Percentiles rank a stretch among this genome's conserved stretches.
Conservation (phyloP, 2,888 invertebrate genomes). For the Sclerodermus sp. region DNA sequence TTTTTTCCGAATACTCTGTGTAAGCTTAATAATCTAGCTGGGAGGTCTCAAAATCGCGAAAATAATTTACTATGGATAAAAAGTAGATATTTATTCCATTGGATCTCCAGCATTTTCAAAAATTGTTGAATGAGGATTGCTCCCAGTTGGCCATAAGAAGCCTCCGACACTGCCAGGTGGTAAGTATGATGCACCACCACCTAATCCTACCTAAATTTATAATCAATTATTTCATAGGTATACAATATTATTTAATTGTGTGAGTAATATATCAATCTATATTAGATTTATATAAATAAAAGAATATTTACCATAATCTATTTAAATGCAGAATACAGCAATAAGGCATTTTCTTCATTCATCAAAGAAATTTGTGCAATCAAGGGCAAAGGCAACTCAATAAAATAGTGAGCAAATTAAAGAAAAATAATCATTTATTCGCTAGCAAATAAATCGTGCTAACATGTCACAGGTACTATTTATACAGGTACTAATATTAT, state of each 20-base stretch:
- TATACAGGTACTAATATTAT: too few species aligned
- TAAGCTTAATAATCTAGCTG: constrained; percentile 23
- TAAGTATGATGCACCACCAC: constrained; percentile 52
- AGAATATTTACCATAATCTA: not conserved
- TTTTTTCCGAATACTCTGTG: too few species aligned
- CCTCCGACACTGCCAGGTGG: constrained; percentile 53
- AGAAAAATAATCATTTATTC: constrained; percentile 44
- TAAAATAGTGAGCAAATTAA: constrained; percentile 30
- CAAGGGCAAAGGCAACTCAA: constrained; percentile 30
- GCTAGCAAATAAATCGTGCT: constrained; percentile 33
- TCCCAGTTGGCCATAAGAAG: constrained; percentile 50
- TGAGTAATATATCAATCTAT: not conserved
- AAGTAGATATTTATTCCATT: constrained; percentile 46
- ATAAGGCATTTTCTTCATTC: not conserved
- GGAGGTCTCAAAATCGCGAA: constrained; percentile 34
- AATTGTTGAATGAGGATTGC: constrained; percentile 52
- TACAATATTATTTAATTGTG: not conserved
- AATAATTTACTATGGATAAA: constrained; percentile 26
- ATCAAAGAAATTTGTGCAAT: constrained; percentile 18
- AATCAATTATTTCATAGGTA: not conserved
- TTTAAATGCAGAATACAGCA: too few species aligned
- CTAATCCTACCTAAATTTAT: constrained; percentile 43
- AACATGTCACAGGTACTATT: constrained; percentile 28
- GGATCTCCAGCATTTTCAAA: constrained; percentile 52
- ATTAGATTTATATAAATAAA: too few species aligned